phyloP scores from a whole-genome alignment of 2,797 vertebrate species.

The Limosa lapponica region DNA sequence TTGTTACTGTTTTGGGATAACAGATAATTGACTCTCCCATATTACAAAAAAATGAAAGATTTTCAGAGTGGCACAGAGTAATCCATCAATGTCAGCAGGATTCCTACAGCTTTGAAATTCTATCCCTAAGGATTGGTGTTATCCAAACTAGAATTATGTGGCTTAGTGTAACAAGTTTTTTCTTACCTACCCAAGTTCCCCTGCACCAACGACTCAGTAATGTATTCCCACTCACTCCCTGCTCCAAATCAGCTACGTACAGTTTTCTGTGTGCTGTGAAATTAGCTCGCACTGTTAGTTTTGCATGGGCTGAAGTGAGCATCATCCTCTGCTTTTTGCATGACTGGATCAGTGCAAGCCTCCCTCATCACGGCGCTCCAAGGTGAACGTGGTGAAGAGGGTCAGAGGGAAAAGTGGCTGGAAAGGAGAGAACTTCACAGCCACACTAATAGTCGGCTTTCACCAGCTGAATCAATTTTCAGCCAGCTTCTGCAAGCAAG shows the following conservation, averaged over 20 bases:
- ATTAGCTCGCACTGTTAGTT: neutral
- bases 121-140: neutral
- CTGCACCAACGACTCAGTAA: neutral
- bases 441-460: neutral
- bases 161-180: neutral
- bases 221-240: neutral
- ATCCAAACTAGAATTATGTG: neutral
- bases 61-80: neutral
- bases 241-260: neutral
- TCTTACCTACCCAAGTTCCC: neutral
- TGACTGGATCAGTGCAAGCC: neutral
- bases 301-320: neutral
- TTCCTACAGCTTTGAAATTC: conserved; percentile 12
- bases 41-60: neutral
- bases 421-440: neutral
- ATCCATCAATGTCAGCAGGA: conserved; percentile 40
- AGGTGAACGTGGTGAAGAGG: neutral
- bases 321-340: neutral
- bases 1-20: neutral
- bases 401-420: neutral
- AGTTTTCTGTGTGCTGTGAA: neutral
- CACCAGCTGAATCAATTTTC: neutral
- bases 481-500: neutral
- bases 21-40: neutral
- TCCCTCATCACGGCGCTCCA: neutral